Conservation (phyloP, 1,140 invertebrate genomes). For the Pogonomyrmex barbatus region DNA sequence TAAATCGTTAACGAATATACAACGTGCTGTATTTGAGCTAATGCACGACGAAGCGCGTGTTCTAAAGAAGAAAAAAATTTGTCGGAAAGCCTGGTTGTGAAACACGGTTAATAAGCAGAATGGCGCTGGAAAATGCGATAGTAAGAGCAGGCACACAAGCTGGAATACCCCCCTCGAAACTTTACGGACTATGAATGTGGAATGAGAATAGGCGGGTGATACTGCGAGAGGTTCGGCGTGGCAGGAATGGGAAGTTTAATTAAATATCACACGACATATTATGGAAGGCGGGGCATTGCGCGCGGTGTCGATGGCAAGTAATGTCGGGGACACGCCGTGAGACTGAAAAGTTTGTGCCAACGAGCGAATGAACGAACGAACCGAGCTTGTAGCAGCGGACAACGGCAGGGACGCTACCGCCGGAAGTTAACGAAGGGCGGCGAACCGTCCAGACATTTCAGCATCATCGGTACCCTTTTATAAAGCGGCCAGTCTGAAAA, state of each 20-base stretch:
- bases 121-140: conserved; percentile 43
- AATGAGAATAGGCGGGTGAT: conserved; percentile 59
- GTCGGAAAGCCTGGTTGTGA: conserved; percentile 61
- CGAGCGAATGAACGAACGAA: conserved; percentile 70
- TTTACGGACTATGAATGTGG: conserved; percentile 76
- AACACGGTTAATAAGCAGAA: conserved; percentile 77
- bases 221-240: conserved; percentile 3
- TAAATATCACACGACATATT: conserved; percentile 82
- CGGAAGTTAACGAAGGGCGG: conserved; percentile 65
- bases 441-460: conserved; percentile 65
- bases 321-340: conserved; percentile 63
- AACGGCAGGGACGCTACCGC: conserved; percentile 1
- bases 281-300: conserved; percentile 61
- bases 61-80: conserved; percentile 66
- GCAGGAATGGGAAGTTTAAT: conserved; percentile 77
- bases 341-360: conserved; percentile 72
- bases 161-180: conserved; percentile 79
- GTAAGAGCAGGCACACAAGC: conserved; percentile 21
- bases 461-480: conserved; percentile 65
- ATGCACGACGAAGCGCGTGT: conserved; percentile 1
- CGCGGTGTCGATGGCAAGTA: conserved; percentile 73
- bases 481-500: conserved; percentile 52
- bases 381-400: neutral
- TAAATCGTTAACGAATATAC: conserved; percentile 57
- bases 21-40: conserved; percentile 68